Percentiles rank a stretch among this genome's conserved stretches.
These are phyloP conservation scores for Apolygus lucorum DNA, from an alignment of 1,140 invertebrate species.

Conservation along the genomic window DNA sequence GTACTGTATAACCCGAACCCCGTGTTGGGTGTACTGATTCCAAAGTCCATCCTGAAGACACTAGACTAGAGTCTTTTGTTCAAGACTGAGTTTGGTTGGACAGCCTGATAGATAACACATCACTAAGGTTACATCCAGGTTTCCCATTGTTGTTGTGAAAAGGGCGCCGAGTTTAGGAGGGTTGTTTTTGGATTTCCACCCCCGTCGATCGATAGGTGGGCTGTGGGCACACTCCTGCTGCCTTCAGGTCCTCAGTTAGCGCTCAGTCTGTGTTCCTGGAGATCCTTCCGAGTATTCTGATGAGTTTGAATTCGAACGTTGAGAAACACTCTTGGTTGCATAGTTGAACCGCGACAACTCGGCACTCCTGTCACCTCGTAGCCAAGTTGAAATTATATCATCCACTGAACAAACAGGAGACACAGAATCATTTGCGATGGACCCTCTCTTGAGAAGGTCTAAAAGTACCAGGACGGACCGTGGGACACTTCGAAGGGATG, in stretches of 20 bases:
- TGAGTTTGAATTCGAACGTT: not conserved
- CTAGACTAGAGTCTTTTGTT: too few relatives aligned
- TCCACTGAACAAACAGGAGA: too few relatives aligned
- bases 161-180: not conserved
- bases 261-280: not conserved
- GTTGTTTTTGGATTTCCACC: not conserved
- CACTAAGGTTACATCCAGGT: too few relatives aligned
- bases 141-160: not conserved
- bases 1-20: too few relatives aligned
- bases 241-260: too few relatives aligned
- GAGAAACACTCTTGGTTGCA: not conserved
- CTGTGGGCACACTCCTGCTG: too few relatives aligned
- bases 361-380: too few relatives aligned
- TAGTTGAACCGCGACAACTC: too few relatives aligned
- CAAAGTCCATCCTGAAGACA: too few relatives aligned
- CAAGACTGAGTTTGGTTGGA: not conserved
- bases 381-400: too few relatives aligned
- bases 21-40: too few relatives aligned
- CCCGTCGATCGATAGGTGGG: not conserved
- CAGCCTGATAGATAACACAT: not conserved
- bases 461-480: not conserved
- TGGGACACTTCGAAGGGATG: constrained; percentile 36
- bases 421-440: not conserved
- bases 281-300: not conserved
- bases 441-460: not conserved